These are phyloP conservation scores for Phylloscopus trochilus DNA, from an alignment of 2,113 vertebrate genomes.

Conservation along the genomic window DNA sequence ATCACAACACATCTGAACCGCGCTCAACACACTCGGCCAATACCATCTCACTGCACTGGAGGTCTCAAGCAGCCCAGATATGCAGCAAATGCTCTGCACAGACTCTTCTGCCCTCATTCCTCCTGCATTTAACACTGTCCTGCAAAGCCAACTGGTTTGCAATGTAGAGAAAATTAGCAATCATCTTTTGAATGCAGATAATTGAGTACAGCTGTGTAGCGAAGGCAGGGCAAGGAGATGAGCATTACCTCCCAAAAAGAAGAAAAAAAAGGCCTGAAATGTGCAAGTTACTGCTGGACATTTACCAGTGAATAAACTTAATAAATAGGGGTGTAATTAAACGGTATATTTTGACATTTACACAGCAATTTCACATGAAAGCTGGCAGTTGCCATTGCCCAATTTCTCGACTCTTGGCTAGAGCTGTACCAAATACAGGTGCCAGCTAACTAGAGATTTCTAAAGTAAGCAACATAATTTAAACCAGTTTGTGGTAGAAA, in stretches of 20 bases:
- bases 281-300: not conserved
- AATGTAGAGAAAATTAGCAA: not conserved
- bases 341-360: not conserved
- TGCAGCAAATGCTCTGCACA: accelerated
- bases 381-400: not conserved
- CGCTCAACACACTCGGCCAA: not conserved
- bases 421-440: not conserved
- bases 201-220: not conserved
- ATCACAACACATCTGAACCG: accelerated
- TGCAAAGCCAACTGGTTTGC: not conserved
- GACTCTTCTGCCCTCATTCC: not conserved
- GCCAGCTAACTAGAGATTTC: not conserved
- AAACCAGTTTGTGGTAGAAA: not conserved
- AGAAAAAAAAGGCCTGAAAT: not conserved
- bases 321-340: not conserved
- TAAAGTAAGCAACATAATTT: not conserved
- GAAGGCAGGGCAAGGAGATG: not conserved
- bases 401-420: not conserved
- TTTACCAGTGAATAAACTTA: not conserved
- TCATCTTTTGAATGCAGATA: not conserved
- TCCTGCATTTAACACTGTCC: not conserved
- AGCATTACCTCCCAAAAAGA: not conserved
- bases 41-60: not conserved
- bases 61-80: not conserved
- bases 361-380: not conserved